A percentile compares a stretch with the other conserved stretches of the same genome.
phyloP scores from a whole-genome alignment of 2,888 invertebrate genomes.

The Orgyia antiqua region DNA sequence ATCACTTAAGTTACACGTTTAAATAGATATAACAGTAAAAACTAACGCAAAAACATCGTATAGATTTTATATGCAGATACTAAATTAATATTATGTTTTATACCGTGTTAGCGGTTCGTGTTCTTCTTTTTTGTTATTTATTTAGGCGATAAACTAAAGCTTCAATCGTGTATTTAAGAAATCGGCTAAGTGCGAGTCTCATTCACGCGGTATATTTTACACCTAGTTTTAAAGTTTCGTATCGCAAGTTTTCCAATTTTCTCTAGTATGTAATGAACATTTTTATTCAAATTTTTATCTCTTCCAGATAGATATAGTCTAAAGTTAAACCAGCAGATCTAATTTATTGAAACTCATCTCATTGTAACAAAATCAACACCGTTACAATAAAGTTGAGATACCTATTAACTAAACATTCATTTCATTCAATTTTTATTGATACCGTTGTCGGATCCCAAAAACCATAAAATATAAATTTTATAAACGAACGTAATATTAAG shows the following conservation, averaged over 20 bases:
- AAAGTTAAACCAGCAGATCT: too few relatives aligned
- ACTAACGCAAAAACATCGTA: slow-evolving; percentile 11
- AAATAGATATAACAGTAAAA: slow-evolving; percentile 18
- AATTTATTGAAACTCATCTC: not conserved
- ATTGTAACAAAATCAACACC: slow-evolving; percentile 9
- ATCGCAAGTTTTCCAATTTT: too few relatives aligned
- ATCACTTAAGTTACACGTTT: slow-evolving; percentile 26
- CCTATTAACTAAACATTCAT: slow-evolving; percentile 10
- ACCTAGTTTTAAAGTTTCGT: too few relatives aligned
- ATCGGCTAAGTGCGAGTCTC: too few relatives aligned
- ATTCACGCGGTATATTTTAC: too few relatives aligned
- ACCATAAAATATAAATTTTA: slow-evolving; percentile 40
- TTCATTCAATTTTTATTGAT: slow-evolving; percentile 22
- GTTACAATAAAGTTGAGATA: slow-evolving; percentile 10
- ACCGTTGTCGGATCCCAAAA: slow-evolving; percentile 30
- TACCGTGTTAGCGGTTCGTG: slow-evolving; percentile 6
- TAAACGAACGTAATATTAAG: slow-evolving; percentile 38
- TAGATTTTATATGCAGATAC: slow-evolving; percentile 18
- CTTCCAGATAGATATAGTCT: too few relatives aligned
- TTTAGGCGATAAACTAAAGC: not conserved
- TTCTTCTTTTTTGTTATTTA: slow-evolving; percentile 3
- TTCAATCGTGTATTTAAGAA: too few relatives aligned
- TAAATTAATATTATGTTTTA: slow-evolving; percentile 12
- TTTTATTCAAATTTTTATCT: too few relatives aligned
- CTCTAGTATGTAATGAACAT: too few relatives aligned